Conservation (phyloP, 2,797 vertebrate species). For the Bucorvus abyssinicus region DNA sequence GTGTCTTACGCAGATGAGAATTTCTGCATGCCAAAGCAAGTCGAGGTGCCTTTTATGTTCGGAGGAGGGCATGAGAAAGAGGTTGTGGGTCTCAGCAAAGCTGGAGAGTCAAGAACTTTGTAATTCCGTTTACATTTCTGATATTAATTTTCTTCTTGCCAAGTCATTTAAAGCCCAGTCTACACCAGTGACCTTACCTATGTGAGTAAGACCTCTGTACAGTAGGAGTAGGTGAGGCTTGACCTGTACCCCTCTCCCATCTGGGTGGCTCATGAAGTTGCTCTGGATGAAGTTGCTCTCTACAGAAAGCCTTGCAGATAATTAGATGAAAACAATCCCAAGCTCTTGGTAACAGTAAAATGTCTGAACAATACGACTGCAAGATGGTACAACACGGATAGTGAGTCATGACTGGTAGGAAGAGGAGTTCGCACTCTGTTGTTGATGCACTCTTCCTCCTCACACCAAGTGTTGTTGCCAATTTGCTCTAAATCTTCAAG, state of each 20-base stretch:
- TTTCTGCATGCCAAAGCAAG: not conserved
- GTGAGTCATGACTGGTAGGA: not conserved
- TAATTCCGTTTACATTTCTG: not conserved
- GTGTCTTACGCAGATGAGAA: not conserved
- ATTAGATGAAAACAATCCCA: not conserved
- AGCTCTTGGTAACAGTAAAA: not conserved
- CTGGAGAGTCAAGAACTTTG: not conserved
- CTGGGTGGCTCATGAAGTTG: not conserved
- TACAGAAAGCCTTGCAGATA: not conserved
- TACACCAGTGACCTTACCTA: not conserved
- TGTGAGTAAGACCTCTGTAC: not conserved
- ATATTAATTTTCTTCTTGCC: not conserved
- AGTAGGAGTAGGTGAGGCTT: not conserved
- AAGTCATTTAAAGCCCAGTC: not conserved
- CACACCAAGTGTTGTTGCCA: not conserved
- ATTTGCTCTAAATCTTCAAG: not conserved
- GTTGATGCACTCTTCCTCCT: not conserved
- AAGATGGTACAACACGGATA: not conserved
- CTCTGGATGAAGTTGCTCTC: not conserved
- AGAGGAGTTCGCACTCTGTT: not conserved
- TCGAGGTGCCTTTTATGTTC: not conserved
- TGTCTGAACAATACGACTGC: not conserved
- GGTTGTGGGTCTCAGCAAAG: not conserved
- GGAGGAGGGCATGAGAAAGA: not conserved
- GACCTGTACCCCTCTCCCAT: not conserved